phyloP scores from a whole-genome alignment of 2,113 vertebrate genomes.

The Ptychochromis oligacanthus region DNA sequence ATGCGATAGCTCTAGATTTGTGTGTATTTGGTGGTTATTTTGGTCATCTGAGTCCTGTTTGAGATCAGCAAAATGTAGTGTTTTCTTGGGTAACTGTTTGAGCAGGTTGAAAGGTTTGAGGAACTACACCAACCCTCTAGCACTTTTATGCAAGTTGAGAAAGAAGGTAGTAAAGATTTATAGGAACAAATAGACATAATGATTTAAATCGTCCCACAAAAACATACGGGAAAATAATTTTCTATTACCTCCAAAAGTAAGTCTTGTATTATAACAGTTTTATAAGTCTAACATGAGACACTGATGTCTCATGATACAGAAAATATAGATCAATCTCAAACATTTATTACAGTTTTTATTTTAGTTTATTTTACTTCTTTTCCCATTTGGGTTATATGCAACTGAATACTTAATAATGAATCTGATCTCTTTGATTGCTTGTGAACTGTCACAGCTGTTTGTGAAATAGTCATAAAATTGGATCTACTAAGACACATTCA shows the following conservation, averaged over 20 bases:
- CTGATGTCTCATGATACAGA: neutral
- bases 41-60: neutral
- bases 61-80: neutral
- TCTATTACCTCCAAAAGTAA: neutral
- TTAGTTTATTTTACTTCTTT: no score
- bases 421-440: neutral
- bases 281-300: neutral
- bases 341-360: neutral
- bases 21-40: neutral
- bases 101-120: constrained; percentile 7
- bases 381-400: neutral
- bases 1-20: neutral
- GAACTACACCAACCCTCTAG: neutral
- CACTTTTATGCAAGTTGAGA: neutral
- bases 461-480: no score
- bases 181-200: neutral
- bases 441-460: neutral
- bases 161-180: neutral
- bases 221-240: neutral
- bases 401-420: neutral
- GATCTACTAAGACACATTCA: neutral
- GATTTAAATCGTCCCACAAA: neutral
- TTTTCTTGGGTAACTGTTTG: constrained; percentile 26
- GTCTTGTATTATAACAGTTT: neutral
- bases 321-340: neutral